These are phyloP conservation scores for roundworm (Caenorhabditis elegans) DNA, from an alignment of 1,140 invertebrate species.

Conservation along the genomic window WBcel235 BX284606.5:6553001-6553500, in stretches of 20 bases:
- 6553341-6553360: not conserved
- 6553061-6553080: conserved; percentile 8
- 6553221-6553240: no score
- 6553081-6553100: not conserved
- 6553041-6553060: not conserved
- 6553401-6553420: not conserved
- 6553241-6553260: no score
- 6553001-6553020: not conserved
- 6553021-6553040: not conserved
- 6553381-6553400: not conserved
- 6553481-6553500: not conserved
- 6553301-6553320: conserved; percentile 12
- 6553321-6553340: not conserved
- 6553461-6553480: not conserved
- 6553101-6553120: not conserved
- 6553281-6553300: not conserved
- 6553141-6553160: no score
- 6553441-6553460: not conserved
- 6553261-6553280: no score
- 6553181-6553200: no score
- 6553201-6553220: no score
- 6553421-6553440: not conserved
- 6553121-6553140: not conserved
- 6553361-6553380: not conserved
- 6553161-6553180: no score